A percentile compares a stretch with the other conserved stretches of the same genome.
These are phyloP conservation scores for Motacilla tschutschensis DNA, from an alignment of 2,113 vertebrate genomes.

Conservation along the genomic window DNA sequence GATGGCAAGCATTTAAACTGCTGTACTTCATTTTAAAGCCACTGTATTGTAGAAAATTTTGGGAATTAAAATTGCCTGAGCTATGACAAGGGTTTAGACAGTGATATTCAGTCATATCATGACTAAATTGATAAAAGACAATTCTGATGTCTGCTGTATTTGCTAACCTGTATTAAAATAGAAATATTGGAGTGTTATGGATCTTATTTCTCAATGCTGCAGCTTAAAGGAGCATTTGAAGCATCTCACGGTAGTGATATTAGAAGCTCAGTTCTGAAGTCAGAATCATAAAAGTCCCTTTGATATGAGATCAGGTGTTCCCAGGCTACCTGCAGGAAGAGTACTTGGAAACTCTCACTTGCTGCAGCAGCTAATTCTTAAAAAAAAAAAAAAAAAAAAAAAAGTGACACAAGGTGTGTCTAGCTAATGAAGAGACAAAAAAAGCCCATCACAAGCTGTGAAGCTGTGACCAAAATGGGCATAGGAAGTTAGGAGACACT, in stretches of 20 bases:
- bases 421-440: not conserved
- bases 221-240: not conserved
- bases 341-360: not conserved
- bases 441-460: not conserved
- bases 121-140: not conserved
- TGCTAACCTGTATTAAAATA: not conserved
- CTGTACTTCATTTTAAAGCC: not conserved
- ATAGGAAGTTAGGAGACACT: not conserved
- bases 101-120: not conserved
- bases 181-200: not conserved
- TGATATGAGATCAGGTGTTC: not conserved
- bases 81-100: not conserved
- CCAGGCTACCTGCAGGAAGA: not conserved
- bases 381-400: not conserved
- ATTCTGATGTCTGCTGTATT: not conserved
- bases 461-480: not conserved
- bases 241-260: not conserved
- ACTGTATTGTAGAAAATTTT: not conserved
- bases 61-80: not conserved
- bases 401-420: not conserved
- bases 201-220: not conserved
- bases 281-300: not conserved
- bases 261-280: constrained; percentile 4
- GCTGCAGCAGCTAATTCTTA: not conserved
- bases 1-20: not conserved